Conservation (phyloP, 2,888 invertebrate species). For the Pasiphila rectangulata region DNA sequence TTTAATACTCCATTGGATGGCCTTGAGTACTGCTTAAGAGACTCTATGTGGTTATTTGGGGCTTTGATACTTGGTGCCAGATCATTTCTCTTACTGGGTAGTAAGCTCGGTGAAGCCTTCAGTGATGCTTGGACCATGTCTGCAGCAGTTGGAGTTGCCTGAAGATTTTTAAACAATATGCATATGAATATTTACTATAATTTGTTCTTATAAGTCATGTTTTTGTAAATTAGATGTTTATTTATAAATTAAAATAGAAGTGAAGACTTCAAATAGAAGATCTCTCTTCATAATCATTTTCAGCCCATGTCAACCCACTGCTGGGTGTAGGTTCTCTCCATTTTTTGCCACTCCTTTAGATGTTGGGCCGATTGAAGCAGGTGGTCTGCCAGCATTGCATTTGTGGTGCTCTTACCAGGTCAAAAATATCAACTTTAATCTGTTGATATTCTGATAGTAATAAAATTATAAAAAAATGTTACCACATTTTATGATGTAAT, state of each 20-base stretch:
- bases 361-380: no score
- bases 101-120: slow-evolving; percentile 32
- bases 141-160: slow-evolving; percentile 21
- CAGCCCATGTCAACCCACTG: no score
- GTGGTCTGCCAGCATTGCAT: no score
- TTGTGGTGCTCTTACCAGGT: no score
- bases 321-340: no score
- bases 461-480: neutral
- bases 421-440: no score
- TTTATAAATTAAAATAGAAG: no score
- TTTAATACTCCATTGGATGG: slow-evolving; percentile 20
- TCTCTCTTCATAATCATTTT: no score
- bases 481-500: neutral
- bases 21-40: slow-evolving; percentile 10
- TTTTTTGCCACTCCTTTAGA: no score
- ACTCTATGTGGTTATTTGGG: slow-evolving; percentile 21
- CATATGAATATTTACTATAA: neutral
- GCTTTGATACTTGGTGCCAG: slow-evolving; percentile 9
- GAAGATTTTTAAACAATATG: slow-evolving; percentile 11
- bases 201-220: neutral
- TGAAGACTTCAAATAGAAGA: no score
- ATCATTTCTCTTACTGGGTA: slow-evolving; percentile 21
- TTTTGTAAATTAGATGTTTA: neutral
- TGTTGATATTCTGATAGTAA: no score
- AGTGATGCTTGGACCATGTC: slow-evolving; percentile 27